A percentile compares a stretch with the other conserved stretches of the same genome.
phyloP scores from a whole-genome alignment of 2,888 invertebrate species.

The Danaus chrysippus region DNA sequence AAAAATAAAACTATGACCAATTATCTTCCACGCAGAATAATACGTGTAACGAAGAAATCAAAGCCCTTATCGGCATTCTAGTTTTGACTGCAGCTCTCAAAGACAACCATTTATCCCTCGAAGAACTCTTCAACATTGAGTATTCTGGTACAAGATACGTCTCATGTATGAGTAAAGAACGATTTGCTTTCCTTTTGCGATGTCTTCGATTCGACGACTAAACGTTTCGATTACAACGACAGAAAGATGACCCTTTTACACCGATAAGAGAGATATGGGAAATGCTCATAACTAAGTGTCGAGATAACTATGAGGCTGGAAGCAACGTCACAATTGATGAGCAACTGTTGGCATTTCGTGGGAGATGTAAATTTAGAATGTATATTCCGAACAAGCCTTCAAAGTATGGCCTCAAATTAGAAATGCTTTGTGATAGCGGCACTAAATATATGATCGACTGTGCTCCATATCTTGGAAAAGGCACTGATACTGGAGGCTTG shows the following conservation, averaged over 20 bases:
- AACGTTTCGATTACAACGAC: conserved; percentile 12
- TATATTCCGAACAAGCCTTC: conserved; percentile 34
- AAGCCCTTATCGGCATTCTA: conserved; percentile 27
- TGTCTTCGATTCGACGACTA: conserved; percentile 17
- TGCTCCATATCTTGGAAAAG: conserved; percentile 43
- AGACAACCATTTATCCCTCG: conserved; percentile 24
- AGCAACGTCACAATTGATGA: conserved; percentile 35
- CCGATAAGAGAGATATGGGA: conserved; percentile 34
- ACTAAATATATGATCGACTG: conserved; percentile 44
- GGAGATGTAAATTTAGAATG: conserved; percentile 24
- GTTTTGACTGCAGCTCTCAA: conserved; percentile 28
- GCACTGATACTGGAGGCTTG: conserved; percentile 35
- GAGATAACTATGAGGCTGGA: conserved; percentile 32
- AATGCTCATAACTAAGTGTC: conserved; percentile 28
- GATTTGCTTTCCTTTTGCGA: conserved; percentile 10
- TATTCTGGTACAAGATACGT: conserved; percentile 23
- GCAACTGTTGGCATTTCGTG: conserved; percentile 33
- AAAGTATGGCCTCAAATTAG: conserved; percentile 41
- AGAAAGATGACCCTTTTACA: conserved; percentile 24
- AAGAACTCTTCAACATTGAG: conserved; percentile 17
- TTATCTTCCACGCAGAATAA: conserved; percentile 2
- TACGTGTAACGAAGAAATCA: conserved; percentile 19
- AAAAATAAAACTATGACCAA: too few relatives aligned
- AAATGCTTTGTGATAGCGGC: conserved; percentile 42
- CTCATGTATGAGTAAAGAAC: conserved; percentile 7